Conservation (phyloP, 2,797 vertebrate species). For the Triplophysa yarkandensis region DNA sequence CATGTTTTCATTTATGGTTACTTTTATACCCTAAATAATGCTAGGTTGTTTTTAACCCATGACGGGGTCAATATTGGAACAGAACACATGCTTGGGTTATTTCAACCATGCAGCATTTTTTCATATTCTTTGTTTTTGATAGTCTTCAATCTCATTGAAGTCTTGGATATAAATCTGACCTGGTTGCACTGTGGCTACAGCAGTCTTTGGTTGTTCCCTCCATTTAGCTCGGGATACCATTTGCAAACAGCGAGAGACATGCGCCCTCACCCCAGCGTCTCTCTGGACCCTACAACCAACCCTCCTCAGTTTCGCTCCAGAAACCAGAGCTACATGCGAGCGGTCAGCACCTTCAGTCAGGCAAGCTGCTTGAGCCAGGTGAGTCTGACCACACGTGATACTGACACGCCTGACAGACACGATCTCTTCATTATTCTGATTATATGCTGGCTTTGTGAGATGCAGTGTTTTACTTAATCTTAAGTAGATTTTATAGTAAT, state of each 20-base stretch:
- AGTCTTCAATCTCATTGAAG: conserved; percentile 8
- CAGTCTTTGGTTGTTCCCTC: conserved; percentile 51
- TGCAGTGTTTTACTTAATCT: no score
- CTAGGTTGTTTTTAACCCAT: no score
- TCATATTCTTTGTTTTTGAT: not conserved
- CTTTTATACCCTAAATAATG: no score
- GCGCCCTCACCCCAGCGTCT: conserved; percentile 85
- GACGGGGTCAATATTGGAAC: no score
- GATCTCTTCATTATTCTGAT: not conserved
- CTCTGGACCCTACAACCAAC: conserved; percentile 90
- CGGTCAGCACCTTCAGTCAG: conserved; percentile 99
- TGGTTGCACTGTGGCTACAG: conserved; percentile 19
- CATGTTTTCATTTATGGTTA: not conserved
- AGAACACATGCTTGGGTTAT: no score
- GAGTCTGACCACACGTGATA: conserved; percentile 63
- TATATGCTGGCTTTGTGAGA: not conserved
- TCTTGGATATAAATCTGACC: conserved; percentile 47
- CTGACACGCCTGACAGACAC: not conserved
- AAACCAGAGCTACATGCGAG: conserved; percentile 99
- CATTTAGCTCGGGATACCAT: conserved; percentile 92
- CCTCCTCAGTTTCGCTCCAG: conserved; percentile 97
- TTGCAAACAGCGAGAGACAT: conserved; percentile 92
- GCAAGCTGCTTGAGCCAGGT: conserved; percentile 99
- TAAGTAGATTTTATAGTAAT: conserved; percentile 1
- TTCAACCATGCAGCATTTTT: no score